phyloP scores from a whole-genome alignment of 2,888 invertebrate species.

The Strigamia maritima region DNA sequence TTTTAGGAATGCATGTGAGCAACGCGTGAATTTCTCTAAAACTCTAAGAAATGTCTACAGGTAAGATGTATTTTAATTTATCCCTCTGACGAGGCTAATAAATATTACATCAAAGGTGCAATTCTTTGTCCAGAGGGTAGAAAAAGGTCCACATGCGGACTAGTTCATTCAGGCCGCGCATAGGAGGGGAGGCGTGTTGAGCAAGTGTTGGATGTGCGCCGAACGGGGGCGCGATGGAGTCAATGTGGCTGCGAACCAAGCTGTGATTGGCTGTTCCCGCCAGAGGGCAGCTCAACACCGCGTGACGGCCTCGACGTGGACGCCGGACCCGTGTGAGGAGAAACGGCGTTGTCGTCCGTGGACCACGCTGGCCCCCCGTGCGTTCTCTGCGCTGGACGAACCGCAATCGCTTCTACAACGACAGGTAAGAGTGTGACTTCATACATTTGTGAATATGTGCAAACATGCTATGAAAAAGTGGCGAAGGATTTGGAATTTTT shows the following conservation, averaged over 20 bases:
- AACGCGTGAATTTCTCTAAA: not conserved
- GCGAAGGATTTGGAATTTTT: not conserved
- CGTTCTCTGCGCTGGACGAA: constrained; percentile 12
- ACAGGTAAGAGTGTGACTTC: not conserved
- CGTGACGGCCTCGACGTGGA: constrained; percentile 29
- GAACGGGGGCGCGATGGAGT: constrained; percentile 29
- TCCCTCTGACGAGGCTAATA: constrained; percentile 11
- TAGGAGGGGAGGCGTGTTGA: not conserved
- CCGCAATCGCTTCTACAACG: not conserved
- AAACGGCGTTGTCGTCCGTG: constrained; percentile 27
- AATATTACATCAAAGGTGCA: not conserved
- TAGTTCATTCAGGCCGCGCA: not conserved
- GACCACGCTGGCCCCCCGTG: constrained; percentile 25
- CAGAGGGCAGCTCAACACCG: constrained; percentile 24
- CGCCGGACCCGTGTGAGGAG: constrained; percentile 25
- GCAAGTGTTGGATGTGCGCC: not conserved
- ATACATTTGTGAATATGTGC: not conserved
- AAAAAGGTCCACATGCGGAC: constrained; percentile 9
- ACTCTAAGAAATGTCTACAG: not conserved
- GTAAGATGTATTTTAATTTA: not conserved
- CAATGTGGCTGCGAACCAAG: constrained; percentile 21
- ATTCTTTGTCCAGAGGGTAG: constrained; percentile 21
- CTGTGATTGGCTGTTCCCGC: constrained; percentile 27
- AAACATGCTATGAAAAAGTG: not conserved
- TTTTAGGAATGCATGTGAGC: not conserved